Conservation (phyloP, 53 echinoderm and acorn worm genomes). For the Crossaster papposus region DNA sequence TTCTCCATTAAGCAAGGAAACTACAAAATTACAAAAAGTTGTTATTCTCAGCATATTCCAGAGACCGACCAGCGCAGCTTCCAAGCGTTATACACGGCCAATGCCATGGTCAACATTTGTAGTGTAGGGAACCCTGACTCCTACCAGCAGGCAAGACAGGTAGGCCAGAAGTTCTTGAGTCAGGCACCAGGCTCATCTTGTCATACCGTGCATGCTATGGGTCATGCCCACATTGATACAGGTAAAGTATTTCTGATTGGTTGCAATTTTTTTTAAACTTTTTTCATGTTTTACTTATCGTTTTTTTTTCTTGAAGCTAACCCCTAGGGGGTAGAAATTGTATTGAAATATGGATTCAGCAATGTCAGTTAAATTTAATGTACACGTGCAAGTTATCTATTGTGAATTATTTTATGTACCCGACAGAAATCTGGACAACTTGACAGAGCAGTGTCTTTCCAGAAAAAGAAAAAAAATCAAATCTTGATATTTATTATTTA, state of each 20-base stretch:
- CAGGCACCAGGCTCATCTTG: constrained; percentile 75
- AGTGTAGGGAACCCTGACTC: constrained; percentile 56
- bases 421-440: no score
- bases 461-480: no score
- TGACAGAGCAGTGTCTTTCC: no score
- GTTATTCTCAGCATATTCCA: constrained; percentile 71
- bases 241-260: constrained; percentile 59
- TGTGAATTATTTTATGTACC: no score
- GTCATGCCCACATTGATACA: constrained; percentile 94
- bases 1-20: no score
- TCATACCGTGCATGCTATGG: constrained; percentile 84
- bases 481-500: no score
- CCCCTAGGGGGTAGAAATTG: no score
- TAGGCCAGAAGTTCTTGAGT: constrained; percentile 73
- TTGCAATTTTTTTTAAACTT: background rate
- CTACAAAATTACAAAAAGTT: no score
- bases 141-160: constrained; percentile 66
- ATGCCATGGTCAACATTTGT: constrained; percentile 80
- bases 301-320: no score
- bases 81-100: constrained; percentile 91
- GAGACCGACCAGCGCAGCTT: constrained; percentile 77
- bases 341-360: no score
- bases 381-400: no score
- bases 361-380: no score
- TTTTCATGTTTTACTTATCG: background rate